Evolutionary conservation across 2,888 invertebrate genomes (phyloP), one percentile per base, ranked within the genome.

Genomic region (Volucella zonaria): DNA sequence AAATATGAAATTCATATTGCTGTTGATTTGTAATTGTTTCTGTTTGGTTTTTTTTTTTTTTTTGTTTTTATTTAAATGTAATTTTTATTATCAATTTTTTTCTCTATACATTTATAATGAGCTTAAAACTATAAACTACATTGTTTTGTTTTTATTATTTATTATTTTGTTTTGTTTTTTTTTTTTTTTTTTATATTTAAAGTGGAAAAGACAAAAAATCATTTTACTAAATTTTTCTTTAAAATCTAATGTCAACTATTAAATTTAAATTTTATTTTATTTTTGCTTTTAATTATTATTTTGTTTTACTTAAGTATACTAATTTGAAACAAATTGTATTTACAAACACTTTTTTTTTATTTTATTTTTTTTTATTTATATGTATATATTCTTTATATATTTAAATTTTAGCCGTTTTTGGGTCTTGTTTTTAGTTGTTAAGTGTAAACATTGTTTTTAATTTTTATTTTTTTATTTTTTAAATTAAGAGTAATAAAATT

Each of bases 151-250:
- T 23, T 31, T 31, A 31, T 31, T 31, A 6, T 31, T 31, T 6
- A 1, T 31, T 23, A 2, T 23, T 2, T 23, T 23, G 3, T 2
- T 23, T 23, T 23, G n/a, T 23, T 23, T 6, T 31, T 31, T 6
- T 31, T 31, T 31, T 31, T 31, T 23, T 0, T 23, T 23, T 23
- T 23, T 85, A 71, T 85, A 67, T 68, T 85, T 85, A 77, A 81
- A 85, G 85, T 85, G 85, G 85, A 85, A 85, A 85, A 85, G 85
- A 85, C 85, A 79, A 80, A 85, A 85, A 77, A 85, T 85, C 81
- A 85, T 85, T 85, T 85, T 85, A 85, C 85, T 85, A 85, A 83
- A 61, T 62, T 85, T 83, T 76, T 76, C 31, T 31, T 31, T 31
- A 31, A 85, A 75, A 76, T 81, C 85, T 85, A 85, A 81, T 76